These are phyloP conservation scores for Tribolium freemani DNA, from an alignment of 2,888 invertebrate species.

Conservation along the genomic window DNA sequence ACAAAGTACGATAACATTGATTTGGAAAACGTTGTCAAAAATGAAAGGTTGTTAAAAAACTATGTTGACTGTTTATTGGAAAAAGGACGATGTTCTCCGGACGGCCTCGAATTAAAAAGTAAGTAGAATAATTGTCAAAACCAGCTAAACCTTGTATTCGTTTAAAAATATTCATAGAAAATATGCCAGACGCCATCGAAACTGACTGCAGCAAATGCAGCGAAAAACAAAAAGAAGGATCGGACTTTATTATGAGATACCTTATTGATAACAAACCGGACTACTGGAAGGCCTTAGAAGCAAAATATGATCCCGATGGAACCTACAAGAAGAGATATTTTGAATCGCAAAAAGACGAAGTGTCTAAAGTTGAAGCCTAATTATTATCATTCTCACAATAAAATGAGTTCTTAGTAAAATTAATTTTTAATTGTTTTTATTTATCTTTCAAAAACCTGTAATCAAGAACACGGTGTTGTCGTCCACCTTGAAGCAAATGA, in stretches of 20 bases:
- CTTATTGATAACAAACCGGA: conserved; percentile 72
- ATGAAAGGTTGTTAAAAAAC: conserved; percentile 75
- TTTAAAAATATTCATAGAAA: conserved; percentile 8
- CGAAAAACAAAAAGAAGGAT: conserved; percentile 75
- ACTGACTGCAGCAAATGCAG: conserved; percentile 80
- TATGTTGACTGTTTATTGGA: conserved; percentile 80
- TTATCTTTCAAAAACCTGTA: not conserved
- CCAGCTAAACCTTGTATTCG: conserved; percentile 3
- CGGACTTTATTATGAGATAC: conserved; percentile 76
- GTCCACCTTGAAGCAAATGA: conserved; percentile 28
- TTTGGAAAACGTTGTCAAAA: conserved; percentile 76
- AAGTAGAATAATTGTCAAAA: conserved; percentile 47
- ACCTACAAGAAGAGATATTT: conserved; percentile 74
- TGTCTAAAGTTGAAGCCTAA: conserved; percentile 43
- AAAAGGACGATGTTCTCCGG: conserved; percentile 76
- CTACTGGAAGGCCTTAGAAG: conserved; percentile 63
- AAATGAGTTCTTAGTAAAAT: not conserved
- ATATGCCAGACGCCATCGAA: conserved; percentile 77
- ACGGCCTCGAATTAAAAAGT: conserved; percentile 75
- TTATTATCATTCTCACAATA: conserved; percentile 13
- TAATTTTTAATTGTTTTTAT: not conserved
- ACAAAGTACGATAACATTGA: conserved; percentile 81
- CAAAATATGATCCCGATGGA: conserved; percentile 72
- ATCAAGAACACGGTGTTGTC: conserved; percentile 14
- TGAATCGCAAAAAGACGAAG: conserved; percentile 64